These are phyloP conservation scores for Philaethria dido DNA, from an alignment of 2,888 invertebrate genomes.

Conservation along the genomic window DNA sequence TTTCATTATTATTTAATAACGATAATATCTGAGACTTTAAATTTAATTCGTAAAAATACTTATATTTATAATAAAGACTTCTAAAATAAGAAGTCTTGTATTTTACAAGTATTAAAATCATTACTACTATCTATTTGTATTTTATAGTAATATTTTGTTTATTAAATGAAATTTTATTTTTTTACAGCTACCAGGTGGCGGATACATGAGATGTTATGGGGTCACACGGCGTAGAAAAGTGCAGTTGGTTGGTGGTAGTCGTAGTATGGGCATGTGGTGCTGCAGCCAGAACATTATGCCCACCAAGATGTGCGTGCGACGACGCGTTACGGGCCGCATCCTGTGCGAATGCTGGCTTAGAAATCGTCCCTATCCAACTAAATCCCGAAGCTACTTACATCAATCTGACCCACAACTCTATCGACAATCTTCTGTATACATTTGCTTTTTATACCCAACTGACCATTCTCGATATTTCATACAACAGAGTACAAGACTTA, in stretches of 20 bases:
- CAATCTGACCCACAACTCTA: constrained; percentile 92
- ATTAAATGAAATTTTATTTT: constrained; percentile 40
- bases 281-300: constrained; percentile 87
- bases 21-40: too few species aligned
- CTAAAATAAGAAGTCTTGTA: too few species aligned
- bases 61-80: too few species aligned
- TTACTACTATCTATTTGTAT: background rate
- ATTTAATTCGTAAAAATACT: too few species aligned
- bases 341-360: constrained; percentile 91
- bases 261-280: constrained; percentile 81
- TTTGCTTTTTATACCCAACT: constrained; percentile 92
- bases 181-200: constrained; percentile 71
- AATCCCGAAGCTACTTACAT: constrained; percentile 94
- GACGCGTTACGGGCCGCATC: constrained; percentile 89
- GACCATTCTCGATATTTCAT: constrained; percentile 91
- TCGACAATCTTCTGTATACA: constrained; percentile 90
- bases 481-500: constrained; percentile 91
- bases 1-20: too few species aligned
- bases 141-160: background rate
- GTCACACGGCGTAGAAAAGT: constrained; percentile 75
- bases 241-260: constrained; percentile 82
- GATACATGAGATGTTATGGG: constrained; percentile 83
- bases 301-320: constrained; percentile 91
- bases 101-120: too few species aligned
- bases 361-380: constrained; percentile 94